Evolutionary conservation across 2,113 vertebrate species (phyloP).

Genomic region (Calonectris borealis): DNA sequence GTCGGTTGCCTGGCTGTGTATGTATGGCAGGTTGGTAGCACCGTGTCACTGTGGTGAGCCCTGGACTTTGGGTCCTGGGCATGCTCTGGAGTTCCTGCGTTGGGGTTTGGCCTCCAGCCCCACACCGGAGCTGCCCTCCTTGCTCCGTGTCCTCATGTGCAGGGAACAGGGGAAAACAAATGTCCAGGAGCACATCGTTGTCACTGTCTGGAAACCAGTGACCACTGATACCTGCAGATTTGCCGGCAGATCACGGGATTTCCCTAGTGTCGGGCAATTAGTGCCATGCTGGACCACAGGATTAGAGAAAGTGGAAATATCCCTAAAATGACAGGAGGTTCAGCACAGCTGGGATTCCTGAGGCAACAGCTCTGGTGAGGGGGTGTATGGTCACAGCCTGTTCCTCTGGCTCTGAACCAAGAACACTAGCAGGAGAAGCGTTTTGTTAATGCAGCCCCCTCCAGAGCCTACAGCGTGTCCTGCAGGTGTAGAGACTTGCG

Average conservation of each 20-base stretch:
- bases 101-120: neutral
- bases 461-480: neutral
- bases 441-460: neutral
- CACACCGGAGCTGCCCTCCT: neutral
- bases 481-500: neutral
- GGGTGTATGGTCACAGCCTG: neutral
- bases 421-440: neutral
- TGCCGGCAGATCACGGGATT: neutral
- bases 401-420: neutral
- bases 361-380: neutral
- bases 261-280: neutral
- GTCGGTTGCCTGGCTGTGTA: neutral
- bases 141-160: rapidly evolving
- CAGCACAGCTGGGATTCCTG: neutral
- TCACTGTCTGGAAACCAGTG: neutral
- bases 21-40: neutral
- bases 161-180: neutral
- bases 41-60: neutral
- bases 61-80: neutral
- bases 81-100: neutral
- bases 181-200: neutral
- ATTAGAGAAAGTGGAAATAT: neutral
- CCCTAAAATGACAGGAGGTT: neutral
- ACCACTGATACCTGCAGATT: neutral
- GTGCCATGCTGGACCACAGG: neutral